A percentile compares a stretch with the other conserved stretches of the same genome.
Evolutionary conservation across 2,797 vertebrate species (phyloP).

Genomic region (Aphelocoma californica): DNA sequence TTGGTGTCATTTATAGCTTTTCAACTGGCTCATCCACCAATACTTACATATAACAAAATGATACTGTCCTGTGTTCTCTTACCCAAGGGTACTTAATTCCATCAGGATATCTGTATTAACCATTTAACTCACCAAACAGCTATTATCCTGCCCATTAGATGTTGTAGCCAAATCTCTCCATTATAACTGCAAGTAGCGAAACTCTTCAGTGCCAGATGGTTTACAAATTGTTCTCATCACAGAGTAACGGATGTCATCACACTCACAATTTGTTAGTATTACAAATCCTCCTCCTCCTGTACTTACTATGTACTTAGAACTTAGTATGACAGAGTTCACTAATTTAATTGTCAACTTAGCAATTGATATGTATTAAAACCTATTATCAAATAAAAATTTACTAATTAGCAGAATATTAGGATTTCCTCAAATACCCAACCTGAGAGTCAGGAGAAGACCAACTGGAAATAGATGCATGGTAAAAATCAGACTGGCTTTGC

Average conservation of each 20-base stretch:
- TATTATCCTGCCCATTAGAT: slow-evolving; percentile 18
- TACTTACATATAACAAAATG: not conserved
- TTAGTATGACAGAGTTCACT: not conserved
- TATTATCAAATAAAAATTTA: not conserved
- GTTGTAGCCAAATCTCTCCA: slow-evolving; percentile 46
- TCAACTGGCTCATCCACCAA: not conserved
- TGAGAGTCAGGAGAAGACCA: not conserved
- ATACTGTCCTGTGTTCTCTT: not conserved
- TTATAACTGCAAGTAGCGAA: slow-evolving; percentile 48
- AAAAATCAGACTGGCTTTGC: slow-evolving; percentile 8
- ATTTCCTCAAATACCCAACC: not conserved
- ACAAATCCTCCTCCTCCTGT: not conserved
- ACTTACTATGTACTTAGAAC: not conserved
- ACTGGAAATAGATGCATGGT: not conserved
- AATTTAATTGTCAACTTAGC: not conserved
- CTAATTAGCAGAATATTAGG: not conserved
- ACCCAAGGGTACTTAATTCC: not conserved
- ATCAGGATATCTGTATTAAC: not conserved
- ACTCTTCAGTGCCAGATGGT: slow-evolving; percentile 64
- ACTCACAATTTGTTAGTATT: slow-evolving; percentile 34
- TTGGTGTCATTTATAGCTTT: not conserved
- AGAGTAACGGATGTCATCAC: slow-evolving; percentile 32
- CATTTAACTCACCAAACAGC: slow-evolving; percentile 13
- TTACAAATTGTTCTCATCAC: slow-evolving; percentile 50
- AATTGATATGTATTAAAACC: not conserved